Base-by-base conservation (phyloP, 2,113 vertebrate genomes). In the Xyliphius kryptos region DNA sequence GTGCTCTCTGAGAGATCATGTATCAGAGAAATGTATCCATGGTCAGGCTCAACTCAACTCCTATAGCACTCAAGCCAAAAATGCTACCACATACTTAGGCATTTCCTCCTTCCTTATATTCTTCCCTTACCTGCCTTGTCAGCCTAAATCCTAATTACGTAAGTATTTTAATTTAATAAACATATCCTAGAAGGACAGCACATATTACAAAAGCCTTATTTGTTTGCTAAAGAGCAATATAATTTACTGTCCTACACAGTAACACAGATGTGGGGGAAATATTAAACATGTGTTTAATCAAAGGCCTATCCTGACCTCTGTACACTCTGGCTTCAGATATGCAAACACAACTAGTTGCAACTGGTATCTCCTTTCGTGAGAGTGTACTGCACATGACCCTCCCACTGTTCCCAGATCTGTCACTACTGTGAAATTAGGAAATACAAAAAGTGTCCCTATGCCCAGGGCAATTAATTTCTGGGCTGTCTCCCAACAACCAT, bases 21-120 rank as follows among this genome's bases (percentile, higher is more conserved):
- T n/a, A n/a, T 88, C 81, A 79, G 81, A 61, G 74, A 77, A 85
- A 19, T 77, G 76, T n/a, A 51, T 69, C 4, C 3, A 79, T 76
- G 84, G 85, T 87, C 81, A 13, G 53, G 48, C n/a, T n/a, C n/a
- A n/a, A 80, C 74, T 64, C 82, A 81, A 77, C 70, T 81, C 70
- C 71, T 63, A 61, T 59, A 77, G 74, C 79, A 83, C 76, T 61
- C 76, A 16, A 43, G 68, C 73, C 85, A 81, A 86, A 83, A 67
- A 77, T 68, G 70, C 77, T 70, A 69, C 78, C 78, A 82, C 82
- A 77, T 74, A 75, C 80, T 77, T 68, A 63, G 21, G 59, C 61
- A 68, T 56, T 66, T 63, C 61, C 66, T 67, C 14, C 40, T 58
- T 66, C 67, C 56, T 47, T 38, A 57, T 47, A 65, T 56, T 61